Evolutionary conservation across 2,113 vertebrate species (phyloP).

Genomic region (Perccottus glenii): DNA sequence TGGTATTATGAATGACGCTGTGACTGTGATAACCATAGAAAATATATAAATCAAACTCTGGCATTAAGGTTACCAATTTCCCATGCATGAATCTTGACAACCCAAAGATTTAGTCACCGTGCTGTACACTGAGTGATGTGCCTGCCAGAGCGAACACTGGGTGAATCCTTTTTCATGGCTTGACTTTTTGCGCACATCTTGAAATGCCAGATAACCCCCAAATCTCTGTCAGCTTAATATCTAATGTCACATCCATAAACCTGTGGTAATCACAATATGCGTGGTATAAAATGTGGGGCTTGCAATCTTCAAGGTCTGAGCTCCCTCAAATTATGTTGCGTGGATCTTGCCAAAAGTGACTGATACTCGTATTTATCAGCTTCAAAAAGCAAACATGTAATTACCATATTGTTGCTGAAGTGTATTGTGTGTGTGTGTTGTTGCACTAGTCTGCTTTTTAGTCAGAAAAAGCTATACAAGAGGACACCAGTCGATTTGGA

Average conservation of each 20-base stretch:
- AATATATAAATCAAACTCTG: constrained; percentile 53
- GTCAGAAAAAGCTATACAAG: too few relatives aligned
- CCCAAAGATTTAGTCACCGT: constrained; percentile 44
- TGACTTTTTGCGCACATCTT: constrained; percentile 54
- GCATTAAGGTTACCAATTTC: constrained; percentile 23
- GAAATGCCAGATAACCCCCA: constrained; percentile 61
- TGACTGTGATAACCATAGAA: constrained; percentile 37
- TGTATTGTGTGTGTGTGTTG: too few relatives aligned
- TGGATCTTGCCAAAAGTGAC: neutral
- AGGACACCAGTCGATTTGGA: neutral
- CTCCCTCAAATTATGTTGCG: constrained; percentile 1
- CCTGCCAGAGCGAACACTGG: constrained; percentile 25
- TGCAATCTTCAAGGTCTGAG: constrained; percentile 26
- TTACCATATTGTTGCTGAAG: too few relatives aligned
- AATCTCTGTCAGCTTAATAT: constrained; percentile 52
- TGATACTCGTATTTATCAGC: neutral
- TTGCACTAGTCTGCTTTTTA: too few relatives aligned
- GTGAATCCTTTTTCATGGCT: constrained; percentile 59
- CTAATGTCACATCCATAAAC: constrained; percentile 61
- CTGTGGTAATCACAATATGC: constrained; percentile 42
- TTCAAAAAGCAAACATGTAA: constrained; percentile 2
- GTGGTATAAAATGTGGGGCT: constrained; percentile 36
- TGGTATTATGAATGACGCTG: constrained; percentile 49
- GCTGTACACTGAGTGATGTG: constrained; percentile 28
- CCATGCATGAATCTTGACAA: constrained; percentile 37